These are phyloP conservation scores for Conus ventricosus DNA, from an alignment of 1,140 invertebrate genomes.

Conservation along the genomic window DNA sequence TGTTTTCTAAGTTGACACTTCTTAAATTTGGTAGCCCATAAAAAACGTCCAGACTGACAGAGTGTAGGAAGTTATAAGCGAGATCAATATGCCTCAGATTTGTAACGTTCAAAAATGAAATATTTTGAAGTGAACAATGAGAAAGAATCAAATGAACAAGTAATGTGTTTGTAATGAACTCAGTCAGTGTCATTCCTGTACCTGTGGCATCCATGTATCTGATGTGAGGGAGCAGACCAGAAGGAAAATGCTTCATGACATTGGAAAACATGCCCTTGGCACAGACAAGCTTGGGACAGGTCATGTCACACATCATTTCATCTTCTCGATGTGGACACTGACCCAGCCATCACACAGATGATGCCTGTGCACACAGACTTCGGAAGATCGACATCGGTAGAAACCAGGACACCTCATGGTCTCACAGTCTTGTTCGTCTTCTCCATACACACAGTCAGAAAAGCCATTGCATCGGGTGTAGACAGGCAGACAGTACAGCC, in stretches of 20 bases:
- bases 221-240: neutral
- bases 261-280: neutral
- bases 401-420: neutral
- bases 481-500: too few relatives aligned
- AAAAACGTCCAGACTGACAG: constrained; percentile 6
- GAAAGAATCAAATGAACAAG: neutral
- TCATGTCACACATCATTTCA: neutral
- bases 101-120: neutral
- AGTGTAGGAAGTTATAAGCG: constrained; percentile 16
- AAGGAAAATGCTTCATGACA: neutral
- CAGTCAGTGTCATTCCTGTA: neutral
- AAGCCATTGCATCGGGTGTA: too few relatives aligned
- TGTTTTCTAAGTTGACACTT: constrained; percentile 12
- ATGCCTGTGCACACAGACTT: neutral
- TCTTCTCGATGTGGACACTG: neutral
- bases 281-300: neutral
- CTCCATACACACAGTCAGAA: too few relatives aligned
- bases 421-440: too few relatives aligned
- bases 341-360: neutral
- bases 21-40: neutral
- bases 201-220: neutral
- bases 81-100: constrained; percentile 2
- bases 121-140: neutral
- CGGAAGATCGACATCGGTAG: neutral
- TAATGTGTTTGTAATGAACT: neutral